Evolutionary conservation across 2,797 vertebrate genomes (phyloP).

Genomic region (Sparidentex hasta): DNA sequence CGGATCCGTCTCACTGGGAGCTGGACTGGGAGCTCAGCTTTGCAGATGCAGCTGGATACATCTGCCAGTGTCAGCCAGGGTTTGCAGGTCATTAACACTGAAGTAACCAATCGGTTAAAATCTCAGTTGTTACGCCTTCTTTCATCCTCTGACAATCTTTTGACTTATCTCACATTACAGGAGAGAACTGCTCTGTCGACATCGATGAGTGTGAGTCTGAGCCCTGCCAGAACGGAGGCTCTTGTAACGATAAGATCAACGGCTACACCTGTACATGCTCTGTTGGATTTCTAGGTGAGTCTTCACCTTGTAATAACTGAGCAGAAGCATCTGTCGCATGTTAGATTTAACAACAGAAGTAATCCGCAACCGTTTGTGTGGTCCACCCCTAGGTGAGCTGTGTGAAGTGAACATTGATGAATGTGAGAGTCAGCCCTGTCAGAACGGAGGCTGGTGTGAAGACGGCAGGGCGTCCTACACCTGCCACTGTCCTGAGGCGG

Average conservation of each 20-base stretch:
- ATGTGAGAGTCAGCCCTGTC: slow-evolving; percentile 91
- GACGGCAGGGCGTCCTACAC: slow-evolving; percentile 88
- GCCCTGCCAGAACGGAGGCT: slow-evolving; percentile 90
- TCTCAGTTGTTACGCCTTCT: neutral
- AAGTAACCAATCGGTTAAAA: neutral
- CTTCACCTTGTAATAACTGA: neutral
- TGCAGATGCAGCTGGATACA: slow-evolving; percentile 88
- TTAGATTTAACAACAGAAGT: neutral
- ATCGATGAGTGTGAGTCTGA: slow-evolving; percentile 91
- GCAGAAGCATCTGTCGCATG: neutral
- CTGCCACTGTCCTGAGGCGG: slow-evolving; percentile 87
- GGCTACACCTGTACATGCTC: slow-evolving; percentile 88
- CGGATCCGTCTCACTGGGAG: slow-evolving; percentile 86
- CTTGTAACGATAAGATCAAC: slow-evolving; percentile 87
- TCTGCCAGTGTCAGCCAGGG: slow-evolving; percentile 91
- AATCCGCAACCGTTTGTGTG: neutral
- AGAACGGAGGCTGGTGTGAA: slow-evolving; percentile 90
- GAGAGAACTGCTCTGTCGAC: slow-evolving; percentile 90
- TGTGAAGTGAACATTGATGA: slow-evolving; percentile 92
- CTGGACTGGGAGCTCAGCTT: slow-evolving; percentile 87
- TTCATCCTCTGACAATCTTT: neutral
- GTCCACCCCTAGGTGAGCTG: slow-evolving; percentile 82
- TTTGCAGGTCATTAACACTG: slow-evolving; percentile 87
- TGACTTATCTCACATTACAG: slow-evolving; percentile 70
- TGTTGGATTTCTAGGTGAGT: slow-evolving; percentile 89